A percentile compares a stretch with the other conserved stretches of the same genome.
Evolutionary conservation across 2,113 vertebrate genomes (phyloP).

Genomic region (Spheniscus mendiculus): DNA sequence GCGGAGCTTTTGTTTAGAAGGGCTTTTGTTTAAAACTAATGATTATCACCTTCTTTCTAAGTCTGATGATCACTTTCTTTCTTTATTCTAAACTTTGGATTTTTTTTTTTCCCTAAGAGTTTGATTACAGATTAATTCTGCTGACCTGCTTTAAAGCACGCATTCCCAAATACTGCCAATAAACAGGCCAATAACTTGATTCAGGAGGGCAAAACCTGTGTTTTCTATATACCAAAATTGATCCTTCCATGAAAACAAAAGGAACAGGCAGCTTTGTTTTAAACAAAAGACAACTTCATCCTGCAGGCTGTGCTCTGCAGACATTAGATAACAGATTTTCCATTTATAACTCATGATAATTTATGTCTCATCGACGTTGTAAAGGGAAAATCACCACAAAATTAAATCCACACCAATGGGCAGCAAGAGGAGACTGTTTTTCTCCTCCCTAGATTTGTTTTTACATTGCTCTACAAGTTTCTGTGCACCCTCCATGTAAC

Average conservation of each 20-base stretch:
- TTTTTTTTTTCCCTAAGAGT: neutral
- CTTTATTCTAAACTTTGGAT: neutral
- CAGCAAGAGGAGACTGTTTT: neutral
- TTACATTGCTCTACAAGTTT: neutral
- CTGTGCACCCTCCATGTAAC: neutral
- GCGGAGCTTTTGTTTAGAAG: neutral
- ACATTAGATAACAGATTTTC: neutral
- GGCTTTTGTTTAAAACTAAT: neutral
- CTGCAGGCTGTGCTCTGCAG: neutral
- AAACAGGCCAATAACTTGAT: neutral
- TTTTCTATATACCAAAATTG: neutral
- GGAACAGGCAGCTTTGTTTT: neutral
- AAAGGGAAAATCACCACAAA: neutral
- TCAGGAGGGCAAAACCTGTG: neutral
- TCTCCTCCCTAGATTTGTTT: neutral
- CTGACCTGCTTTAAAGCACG: neutral
- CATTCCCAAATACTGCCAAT: neutral
- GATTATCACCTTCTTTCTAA: neutral
- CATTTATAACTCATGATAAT: neutral
- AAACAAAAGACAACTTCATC: neutral
- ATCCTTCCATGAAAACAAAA: neutral
- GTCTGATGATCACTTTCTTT: too few species aligned
- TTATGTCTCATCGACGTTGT: neutral
- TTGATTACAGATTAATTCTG: neutral
- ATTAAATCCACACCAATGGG: neutral